Evolutionary conservation across 2,797 vertebrate species (phyloP).

Genomic region (Gouania willdenowi): DNA sequence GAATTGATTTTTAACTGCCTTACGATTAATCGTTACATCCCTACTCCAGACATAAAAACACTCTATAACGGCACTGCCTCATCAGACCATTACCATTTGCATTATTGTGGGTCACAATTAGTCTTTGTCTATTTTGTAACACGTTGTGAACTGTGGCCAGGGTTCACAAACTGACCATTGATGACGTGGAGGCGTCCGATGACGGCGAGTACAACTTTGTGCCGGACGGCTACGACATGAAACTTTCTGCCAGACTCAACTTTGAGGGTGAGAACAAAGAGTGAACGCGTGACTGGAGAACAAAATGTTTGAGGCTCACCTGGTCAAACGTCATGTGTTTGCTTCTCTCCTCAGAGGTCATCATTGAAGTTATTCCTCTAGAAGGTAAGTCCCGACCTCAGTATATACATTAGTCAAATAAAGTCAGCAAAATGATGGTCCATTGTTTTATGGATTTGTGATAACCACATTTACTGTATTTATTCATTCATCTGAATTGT

Average conservation of each 20-base stretch:
- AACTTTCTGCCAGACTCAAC: constrained; percentile 89
- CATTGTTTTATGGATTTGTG: no score
- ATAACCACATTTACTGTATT: no score
- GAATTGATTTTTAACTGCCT: no score
- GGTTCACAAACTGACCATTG: constrained; percentile 84
- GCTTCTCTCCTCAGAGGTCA: constrained; percentile 79
- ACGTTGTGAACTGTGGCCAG: constrained; percentile 59
- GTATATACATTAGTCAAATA: no score
- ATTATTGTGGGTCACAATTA: constrained; percentile 36
- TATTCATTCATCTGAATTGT: no score
- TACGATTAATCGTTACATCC: no score
- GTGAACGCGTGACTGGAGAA: neutral
- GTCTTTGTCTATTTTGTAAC: constrained; percentile 52
- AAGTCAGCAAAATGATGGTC: no score
- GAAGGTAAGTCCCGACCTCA: constrained; percentile 75
- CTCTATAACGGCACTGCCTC: no score
- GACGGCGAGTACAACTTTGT: constrained; percentile 89
- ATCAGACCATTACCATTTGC: constrained; percentile 48
- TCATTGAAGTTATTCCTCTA: constrained; percentile 85
- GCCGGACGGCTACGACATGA: constrained; percentile 84
- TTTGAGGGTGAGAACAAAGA: constrained; percentile 77
- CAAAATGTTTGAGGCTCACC: no score
- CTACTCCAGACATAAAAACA: no score
- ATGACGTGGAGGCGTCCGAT: constrained; percentile 81
- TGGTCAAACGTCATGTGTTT: no score